Conservation (phyloP, 1,140 invertebrate genomes). For the Rhizoglyphus robini region DNA sequence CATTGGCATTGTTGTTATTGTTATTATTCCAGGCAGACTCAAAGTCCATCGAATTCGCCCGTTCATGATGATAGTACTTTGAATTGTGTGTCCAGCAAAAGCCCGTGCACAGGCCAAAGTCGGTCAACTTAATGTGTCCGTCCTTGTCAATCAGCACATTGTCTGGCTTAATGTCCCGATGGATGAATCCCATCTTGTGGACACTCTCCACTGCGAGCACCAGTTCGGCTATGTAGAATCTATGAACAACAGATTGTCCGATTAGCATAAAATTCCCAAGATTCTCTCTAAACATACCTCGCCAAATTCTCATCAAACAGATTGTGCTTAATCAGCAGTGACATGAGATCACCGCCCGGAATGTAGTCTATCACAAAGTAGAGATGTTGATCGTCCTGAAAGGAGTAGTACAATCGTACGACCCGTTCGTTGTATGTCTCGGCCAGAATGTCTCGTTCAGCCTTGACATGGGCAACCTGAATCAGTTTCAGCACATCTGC, state of each 20-base stretch:
- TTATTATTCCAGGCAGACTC: slow-evolving; percentile 31
- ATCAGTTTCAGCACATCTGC: slow-evolving; percentile 99
- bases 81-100: slow-evolving; percentile 97
- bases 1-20: slow-evolving; percentile 36
- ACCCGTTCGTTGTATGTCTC: slow-evolving; percentile 99
- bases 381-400: slow-evolving; percentile 92
- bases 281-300: slow-evolving; percentile 31
- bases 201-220: slow-evolving; percentile 97
- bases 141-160: slow-evolving; percentile 90
- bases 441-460: slow-evolving; percentile 92
- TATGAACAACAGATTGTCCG: slow-evolving; percentile 41
- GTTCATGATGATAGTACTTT: slow-evolving; percentile 94
- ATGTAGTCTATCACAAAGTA: slow-evolving; percentile 99
- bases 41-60: slow-evolving; percentile 91
- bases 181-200: slow-evolving; percentile 98
- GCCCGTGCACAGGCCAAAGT: slow-evolving; percentile 97
- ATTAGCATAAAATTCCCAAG: neutral
- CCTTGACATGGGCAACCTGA: slow-evolving; percentile 95
- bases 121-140: slow-evolving; percentile 95
- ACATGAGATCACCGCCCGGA: slow-evolving; percentile 99
- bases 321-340: slow-evolving; percentile 98
- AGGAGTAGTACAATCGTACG: slow-evolving; percentile 99
- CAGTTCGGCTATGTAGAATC: slow-evolving; percentile 98
- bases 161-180: slow-evolving; percentile 98
- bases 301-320: slow-evolving; percentile 95